Evolutionary conservation across 1,140 invertebrate genomes (phyloP).

Genomic region (Agrilus planipennis): DNA sequence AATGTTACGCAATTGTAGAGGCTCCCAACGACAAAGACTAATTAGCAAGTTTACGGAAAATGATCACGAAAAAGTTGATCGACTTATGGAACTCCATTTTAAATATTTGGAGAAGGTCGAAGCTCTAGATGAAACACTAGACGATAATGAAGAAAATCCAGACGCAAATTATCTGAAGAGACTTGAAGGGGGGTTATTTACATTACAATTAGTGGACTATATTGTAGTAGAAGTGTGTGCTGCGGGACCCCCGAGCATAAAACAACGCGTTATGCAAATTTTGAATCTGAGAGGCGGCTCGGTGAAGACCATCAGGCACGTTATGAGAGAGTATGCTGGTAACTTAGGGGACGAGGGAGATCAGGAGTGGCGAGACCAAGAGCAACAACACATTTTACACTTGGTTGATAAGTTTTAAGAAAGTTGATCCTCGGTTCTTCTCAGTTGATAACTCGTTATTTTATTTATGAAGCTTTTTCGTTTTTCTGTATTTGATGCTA

Average conservation of each 20-base stretch:
- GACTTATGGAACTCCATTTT: constrained; percentile 92
- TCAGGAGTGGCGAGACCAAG: constrained; percentile 70
- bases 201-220: constrained; percentile 90
- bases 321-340: constrained; percentile 94
- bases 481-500: no score
- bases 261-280: constrained; percentile 81
- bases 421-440: no score
- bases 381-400: constrained; percentile 84
- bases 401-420: constrained; percentile 92
- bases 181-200: constrained; percentile 88
- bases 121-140: constrained; percentile 55
- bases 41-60: constrained; percentile 96
- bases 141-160: constrained; percentile 57
- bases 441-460: no score
- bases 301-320: constrained; percentile 85
- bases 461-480: no score
- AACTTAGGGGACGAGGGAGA: constrained; percentile 84
- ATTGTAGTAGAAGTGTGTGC: constrained; percentile 89
- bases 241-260: constrained; percentile 59
- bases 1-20: constrained; percentile 85
- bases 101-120: constrained; percentile 95
- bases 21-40: constrained; percentile 78
- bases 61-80: constrained; percentile 96
- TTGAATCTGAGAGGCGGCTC: constrained; percentile 81
- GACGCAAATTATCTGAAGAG: constrained; percentile 80